Percentiles rank a stretch among this genome's conserved stretches.
Conservation (phyloP, 2,888 invertebrate species). For the Esperia sulphurella region DNA sequence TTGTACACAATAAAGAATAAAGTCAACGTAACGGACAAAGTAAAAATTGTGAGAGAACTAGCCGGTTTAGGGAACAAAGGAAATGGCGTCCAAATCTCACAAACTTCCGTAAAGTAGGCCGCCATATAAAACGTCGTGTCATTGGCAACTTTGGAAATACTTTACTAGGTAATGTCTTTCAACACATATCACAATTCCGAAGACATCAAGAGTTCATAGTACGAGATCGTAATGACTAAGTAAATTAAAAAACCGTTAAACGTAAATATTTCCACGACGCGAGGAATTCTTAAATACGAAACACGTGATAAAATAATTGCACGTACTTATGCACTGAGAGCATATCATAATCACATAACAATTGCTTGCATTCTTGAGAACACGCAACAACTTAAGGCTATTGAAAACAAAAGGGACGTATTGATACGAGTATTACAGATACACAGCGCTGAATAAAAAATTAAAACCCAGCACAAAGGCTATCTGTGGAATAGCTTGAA, state of each 20-base stretch:
- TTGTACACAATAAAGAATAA: no score
- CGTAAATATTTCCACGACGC: background rate
- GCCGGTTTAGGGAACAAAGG: constrained; percentile 29
- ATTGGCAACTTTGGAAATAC: constrained; percentile 18
- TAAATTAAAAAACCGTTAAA: constrained; percentile 11
- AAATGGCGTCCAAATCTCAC: constrained; percentile 41
- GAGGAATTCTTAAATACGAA: constrained; percentile 16
- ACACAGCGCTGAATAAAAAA: constrained; percentile 42
- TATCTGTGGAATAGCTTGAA: constrained; percentile 31
- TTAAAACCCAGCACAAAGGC: constrained; percentile 35
- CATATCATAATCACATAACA: constrained; percentile 9
- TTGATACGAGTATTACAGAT: constrained; percentile 17
- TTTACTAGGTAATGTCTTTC: constrained; percentile 11
- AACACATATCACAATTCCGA: background rate
- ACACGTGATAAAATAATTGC: constrained; percentile 17
- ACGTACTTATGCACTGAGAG: constrained; percentile 13
- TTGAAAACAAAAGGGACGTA: constrained; percentile 33
- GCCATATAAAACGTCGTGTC: constrained; percentile 23
- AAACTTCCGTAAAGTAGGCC: constrained; percentile 29
- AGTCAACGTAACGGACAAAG: constrained; percentile 14
- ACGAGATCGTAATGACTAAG: constrained; percentile 8
- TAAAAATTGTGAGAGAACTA: constrained; percentile 27
- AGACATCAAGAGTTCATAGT: background rate
- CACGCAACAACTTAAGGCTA: background rate
- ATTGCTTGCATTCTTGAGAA: constrained; percentile 3